These are phyloP conservation scores for Thaumetopoea pityocampa DNA, from an alignment of 1,140 invertebrate species.

Conservation along the genomic window DNA sequence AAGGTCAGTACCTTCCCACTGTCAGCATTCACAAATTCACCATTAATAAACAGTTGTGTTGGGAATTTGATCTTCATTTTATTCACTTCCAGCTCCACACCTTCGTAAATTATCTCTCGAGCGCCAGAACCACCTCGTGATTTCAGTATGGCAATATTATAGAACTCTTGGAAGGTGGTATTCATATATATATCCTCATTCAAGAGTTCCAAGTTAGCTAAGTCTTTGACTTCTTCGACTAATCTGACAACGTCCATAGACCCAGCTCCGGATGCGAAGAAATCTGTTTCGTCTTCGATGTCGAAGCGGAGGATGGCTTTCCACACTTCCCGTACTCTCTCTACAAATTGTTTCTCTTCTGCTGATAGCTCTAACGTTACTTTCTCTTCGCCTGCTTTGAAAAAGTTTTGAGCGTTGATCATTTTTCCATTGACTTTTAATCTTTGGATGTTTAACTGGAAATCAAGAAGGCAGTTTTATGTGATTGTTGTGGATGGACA, in stretches of 20 bases:
- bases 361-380: conserved; percentile 83
- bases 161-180: conserved; percentile 90
- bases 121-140: conserved; percentile 77
- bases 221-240: conserved; percentile 94
- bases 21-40: conserved; percentile 90
- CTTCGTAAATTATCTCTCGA: conserved; percentile 81
- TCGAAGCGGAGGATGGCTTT: conserved; percentile 87
- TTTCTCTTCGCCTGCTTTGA: conserved; percentile 77
- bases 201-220: conserved; percentile 84
- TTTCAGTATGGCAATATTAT: conserved; percentile 80
- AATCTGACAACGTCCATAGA: conserved; percentile 97
- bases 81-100: conserved; percentile 86
- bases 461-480: no score
- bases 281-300: conserved; percentile 89
- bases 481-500: background rate
- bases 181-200: conserved; percentile 97
- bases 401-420: conserved; percentile 89
- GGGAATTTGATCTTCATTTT: conserved; percentile 91
- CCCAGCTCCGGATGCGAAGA: conserved; percentile 93
- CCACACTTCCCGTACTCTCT: conserved; percentile 85
- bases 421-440: conserved; percentile 87
- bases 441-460: conserved; percentile 81
- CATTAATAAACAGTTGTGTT: conserved; percentile 93
- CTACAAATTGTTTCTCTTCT: conserved; percentile 83
- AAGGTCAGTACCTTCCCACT: conserved; percentile 79